phyloP scores from a whole-genome alignment of 2,888 invertebrate genomes.

The Perizoma affinitatum region DNA sequence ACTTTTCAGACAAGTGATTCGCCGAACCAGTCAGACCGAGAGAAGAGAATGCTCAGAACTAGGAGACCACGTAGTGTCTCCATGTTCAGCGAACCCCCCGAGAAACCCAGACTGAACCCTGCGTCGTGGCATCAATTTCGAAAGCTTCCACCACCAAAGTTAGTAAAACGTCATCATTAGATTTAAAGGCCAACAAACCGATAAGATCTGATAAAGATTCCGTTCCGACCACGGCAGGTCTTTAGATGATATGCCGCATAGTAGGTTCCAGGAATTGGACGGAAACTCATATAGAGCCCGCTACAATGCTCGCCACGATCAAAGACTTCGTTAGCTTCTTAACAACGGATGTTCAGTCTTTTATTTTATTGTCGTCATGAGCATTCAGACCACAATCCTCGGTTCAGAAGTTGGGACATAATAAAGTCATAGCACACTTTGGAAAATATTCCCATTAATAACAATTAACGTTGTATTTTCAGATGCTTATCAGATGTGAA shows the following conservation, averaged over 20 bases:
- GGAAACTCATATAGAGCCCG: no score
- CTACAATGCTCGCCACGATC: no score
- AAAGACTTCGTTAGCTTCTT: no score
- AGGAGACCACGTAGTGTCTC: conserved; percentile 77
- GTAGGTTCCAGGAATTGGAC: no score
- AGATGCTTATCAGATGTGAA: conserved; percentile 74
- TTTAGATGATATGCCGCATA: no score
- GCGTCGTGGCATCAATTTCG: conserved; percentile 81
- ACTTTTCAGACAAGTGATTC: conserved; percentile 76
- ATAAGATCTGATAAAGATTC: no score
- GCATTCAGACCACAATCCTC: no score
- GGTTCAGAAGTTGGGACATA: no score
- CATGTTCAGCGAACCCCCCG: conserved; percentile 71
- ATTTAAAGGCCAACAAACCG: neutral
- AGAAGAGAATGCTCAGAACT: conserved; percentile 63
- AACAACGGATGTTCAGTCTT: no score
- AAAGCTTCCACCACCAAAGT: conserved; percentile 77
- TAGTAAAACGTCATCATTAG: conserved; percentile 27
- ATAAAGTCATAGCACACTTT: no score
- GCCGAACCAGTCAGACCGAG: conserved; percentile 74
- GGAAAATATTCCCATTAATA: conserved; percentile 1
- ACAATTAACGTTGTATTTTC: conserved; percentile 23
- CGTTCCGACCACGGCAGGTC: no score
- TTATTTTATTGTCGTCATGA: no score
- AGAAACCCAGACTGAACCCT: conserved; percentile 71